phyloP scores from a whole-genome alignment of 1,140 invertebrate species.

The Physella acuta region DNA sequence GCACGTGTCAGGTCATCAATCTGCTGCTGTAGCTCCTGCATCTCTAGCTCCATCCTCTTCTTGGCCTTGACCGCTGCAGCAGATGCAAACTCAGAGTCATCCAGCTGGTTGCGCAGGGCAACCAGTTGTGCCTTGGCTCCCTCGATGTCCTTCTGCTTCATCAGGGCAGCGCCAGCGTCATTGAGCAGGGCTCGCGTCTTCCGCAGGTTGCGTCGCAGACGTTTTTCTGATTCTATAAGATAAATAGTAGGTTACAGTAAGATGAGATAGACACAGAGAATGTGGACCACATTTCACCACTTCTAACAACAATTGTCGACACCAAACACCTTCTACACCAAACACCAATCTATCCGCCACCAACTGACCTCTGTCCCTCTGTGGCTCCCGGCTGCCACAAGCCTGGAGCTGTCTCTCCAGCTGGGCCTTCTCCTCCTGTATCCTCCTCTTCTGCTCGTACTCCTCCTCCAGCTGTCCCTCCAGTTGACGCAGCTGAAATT shows the following conservation, averaged over 20 bases:
- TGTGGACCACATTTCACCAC: too few species aligned
- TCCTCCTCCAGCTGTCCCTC: slow-evolving; percentile 89
- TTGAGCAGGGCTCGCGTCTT: slow-evolving; percentile 53
- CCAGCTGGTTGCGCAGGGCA: slow-evolving; percentile 85
- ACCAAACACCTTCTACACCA: too few species aligned
- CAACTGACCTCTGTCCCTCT: slow-evolving; percentile 48
- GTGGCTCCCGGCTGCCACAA: slow-evolving; percentile 66
- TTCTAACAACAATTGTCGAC: too few species aligned
- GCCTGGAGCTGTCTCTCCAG: slow-evolving; percentile 81
- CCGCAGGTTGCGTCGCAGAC: slow-evolving; percentile 48
- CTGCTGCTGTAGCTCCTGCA: slow-evolving; percentile 74
- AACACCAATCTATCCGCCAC: not conserved
- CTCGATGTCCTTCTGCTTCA: slow-evolving; percentile 80
- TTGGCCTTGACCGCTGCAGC: slow-evolving; percentile 81
- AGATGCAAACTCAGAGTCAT: slow-evolving; percentile 84
- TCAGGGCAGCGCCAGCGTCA: slow-evolving; percentile 66
- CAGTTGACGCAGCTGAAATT: slow-evolving; percentile 67
- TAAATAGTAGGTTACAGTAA: too few species aligned
- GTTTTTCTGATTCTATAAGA: slow-evolving; percentile 47
- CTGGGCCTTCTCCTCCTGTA: slow-evolving; percentile 86
- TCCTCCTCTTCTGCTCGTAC: slow-evolving; percentile 84
- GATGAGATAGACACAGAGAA: too few species aligned
- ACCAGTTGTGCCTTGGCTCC: slow-evolving; percentile 80
- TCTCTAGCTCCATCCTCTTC: slow-evolving; percentile 77
- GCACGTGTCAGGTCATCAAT: slow-evolving; percentile 77